Evolutionary conservation across 2,113 vertebrate species (phyloP).

Genomic region (Motacilla tschutschensis): DNA sequence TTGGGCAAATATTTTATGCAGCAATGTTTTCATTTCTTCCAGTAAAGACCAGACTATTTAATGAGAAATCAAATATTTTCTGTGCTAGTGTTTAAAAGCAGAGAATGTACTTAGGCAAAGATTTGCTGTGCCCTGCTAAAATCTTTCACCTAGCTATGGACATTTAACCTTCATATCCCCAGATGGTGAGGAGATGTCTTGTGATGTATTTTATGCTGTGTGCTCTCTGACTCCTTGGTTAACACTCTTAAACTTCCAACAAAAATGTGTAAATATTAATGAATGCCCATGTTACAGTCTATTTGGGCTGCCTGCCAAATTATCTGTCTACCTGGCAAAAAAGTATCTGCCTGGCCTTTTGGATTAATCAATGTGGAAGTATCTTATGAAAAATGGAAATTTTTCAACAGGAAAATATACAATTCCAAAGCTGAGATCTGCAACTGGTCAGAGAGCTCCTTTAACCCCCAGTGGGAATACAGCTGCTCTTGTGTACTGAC

Average conservation of each 20-base stretch:
- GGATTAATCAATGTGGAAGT: constrained; percentile 16
- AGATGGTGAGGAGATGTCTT: neutral
- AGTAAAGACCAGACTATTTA: neutral
- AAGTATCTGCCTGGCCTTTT: neutral
- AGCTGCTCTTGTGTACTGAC: neutral
- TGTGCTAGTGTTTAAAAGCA: neutral
- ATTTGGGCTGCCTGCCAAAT: constrained; percentile 9
- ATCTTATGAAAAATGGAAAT: neutral
- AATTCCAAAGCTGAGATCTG: neutral
- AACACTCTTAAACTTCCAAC: neutral
- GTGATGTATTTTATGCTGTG: neutral
- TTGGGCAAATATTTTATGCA: neutral
- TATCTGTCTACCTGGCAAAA: neutral
- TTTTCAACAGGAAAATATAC: constrained; percentile 7
- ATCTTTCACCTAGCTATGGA: neutral
- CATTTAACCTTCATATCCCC: neutral
- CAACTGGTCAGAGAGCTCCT: neutral
- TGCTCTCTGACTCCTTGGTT: neutral
- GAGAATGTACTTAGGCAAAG: neutral
- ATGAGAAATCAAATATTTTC: neutral
- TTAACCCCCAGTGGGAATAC: neutral
- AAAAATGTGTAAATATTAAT: neutral
- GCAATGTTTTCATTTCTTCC: neutral
- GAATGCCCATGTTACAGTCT: neutral
- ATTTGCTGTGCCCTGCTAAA: neutral